Conservation (phyloP, 2,797 vertebrate genomes). For the Microctenopoma stevenorrisi region DNA sequence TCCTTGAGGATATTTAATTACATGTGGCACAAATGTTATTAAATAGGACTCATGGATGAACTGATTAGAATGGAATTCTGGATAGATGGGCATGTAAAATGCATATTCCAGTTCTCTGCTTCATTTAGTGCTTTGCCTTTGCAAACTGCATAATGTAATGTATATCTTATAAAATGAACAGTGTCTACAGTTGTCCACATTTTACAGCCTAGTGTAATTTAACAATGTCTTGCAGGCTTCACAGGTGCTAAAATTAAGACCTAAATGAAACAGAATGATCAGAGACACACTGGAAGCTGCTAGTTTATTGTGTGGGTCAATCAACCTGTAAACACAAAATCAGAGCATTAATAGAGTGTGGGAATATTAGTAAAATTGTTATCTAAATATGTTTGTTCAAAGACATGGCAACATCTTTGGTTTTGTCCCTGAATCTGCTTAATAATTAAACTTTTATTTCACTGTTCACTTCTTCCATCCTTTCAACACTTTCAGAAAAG, state of each 20-base stretch:
- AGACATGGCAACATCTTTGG: not conserved
- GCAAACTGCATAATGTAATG: too few relatives aligned
- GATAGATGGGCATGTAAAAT: too few relatives aligned
- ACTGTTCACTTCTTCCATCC: conserved; percentile 6
- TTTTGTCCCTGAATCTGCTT: not conserved
- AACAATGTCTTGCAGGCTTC: not conserved
- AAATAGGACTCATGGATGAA: too few relatives aligned
- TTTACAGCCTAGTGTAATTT: not conserved
- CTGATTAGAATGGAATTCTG: too few relatives aligned
- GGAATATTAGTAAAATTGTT: not conserved
- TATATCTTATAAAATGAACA: too few relatives aligned
- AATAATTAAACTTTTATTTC: not conserved
- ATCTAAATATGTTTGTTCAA: too few relatives aligned
- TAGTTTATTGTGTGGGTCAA: not conserved
- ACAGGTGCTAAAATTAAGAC: not conserved
- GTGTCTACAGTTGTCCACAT: not conserved
- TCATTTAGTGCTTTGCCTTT: too few relatives aligned
- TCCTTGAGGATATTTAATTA: too few relatives aligned
- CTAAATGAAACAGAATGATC: not conserved
- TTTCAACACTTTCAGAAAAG: conserved; percentile 4
- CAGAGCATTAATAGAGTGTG: not conserved
- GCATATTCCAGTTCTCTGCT: too few relatives aligned
- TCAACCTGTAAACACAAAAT: not conserved
- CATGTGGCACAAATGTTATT: too few relatives aligned
- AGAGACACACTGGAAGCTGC: not conserved